Percentiles rank a stretch among this genome's conserved stretches.
Conservation (phyloP, 2,888 invertebrate genomes). For the Cremastinae sp. region DNA sequence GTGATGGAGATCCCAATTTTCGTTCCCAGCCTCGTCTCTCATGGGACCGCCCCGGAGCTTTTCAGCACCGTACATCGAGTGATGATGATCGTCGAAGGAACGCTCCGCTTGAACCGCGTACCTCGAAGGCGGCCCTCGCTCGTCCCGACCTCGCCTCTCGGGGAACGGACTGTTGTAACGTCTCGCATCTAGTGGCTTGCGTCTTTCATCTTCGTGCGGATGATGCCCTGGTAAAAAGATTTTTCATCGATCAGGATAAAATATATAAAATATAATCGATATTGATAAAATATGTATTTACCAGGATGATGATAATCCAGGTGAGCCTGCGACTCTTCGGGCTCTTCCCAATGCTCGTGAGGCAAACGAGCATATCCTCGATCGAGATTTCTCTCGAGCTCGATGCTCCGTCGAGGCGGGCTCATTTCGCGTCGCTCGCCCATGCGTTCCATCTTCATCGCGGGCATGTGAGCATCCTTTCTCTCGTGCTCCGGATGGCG, state of each 20-base stretch:
- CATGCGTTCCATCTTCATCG: constrained; percentile 72
- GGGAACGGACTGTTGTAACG: constrained; percentile 81
- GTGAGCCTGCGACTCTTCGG: constrained; percentile 71
- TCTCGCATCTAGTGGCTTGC: constrained; percentile 72
- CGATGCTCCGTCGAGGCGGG: constrained; percentile 72
- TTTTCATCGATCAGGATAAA: too few species aligned
- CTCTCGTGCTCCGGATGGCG: constrained; percentile 72
- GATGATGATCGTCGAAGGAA: constrained; percentile 71
- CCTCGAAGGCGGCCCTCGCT: constrained; percentile 74
- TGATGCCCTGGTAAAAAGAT: too few species aligned
- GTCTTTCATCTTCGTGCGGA: constrained; percentile 73
- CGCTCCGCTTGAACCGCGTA: constrained; percentile 70
- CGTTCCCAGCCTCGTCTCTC: constrained; percentile 74
- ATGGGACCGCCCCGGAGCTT: constrained; percentile 68
- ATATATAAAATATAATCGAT: too few species aligned
- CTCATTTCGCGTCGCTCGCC: constrained; percentile 73
- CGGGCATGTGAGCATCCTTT: constrained; percentile 68
- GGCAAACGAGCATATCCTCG: constrained; percentile 71
- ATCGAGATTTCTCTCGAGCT: constrained; percentile 75
- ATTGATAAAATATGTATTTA: too few species aligned
- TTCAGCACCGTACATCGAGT: constrained; percentile 71
- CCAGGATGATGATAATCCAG: constrained; percentile 75
- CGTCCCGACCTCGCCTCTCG: constrained; percentile 79
- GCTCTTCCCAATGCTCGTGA: constrained; percentile 77
- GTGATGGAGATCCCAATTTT: constrained; percentile 78